Conservation (phyloP, 2,797 vertebrate species). For the Phoeniculus purpureus region DNA sequence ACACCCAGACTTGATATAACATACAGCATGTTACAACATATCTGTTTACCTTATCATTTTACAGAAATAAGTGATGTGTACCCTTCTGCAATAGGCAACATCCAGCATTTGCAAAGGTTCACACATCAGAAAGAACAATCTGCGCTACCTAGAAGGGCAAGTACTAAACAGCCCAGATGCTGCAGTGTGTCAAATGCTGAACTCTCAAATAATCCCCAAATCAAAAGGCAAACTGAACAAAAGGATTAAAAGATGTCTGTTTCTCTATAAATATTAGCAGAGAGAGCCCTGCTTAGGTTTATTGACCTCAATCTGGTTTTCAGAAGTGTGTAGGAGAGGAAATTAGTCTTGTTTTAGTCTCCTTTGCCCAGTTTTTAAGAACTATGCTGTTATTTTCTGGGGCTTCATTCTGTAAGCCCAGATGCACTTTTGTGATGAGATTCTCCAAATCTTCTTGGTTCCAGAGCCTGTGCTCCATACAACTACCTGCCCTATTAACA, state of each 20-base stretch:
- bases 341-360: neutral
- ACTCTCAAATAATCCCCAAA: neutral
- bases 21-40: neutral
- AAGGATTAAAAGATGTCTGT: too few species aligned
- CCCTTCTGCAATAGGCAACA: neutral
- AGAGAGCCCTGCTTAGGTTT: neutral
- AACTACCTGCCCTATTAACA: slow-evolving; percentile 6
- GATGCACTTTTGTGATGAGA: neutral
- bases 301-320: neutral
- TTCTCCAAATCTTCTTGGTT: neutral
- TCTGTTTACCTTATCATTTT: neutral
- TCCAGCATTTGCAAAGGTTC: neutral
- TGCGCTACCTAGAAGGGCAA: neutral
- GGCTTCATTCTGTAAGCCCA: neutral
- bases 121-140: neutral
- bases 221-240: neutral
- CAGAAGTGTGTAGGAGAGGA: neutral
- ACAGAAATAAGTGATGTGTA: accelerated
- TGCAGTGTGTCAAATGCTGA: neutral
- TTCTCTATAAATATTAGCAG: neutral
- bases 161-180: neutral
- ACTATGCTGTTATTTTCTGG: neutral
- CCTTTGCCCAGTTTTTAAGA: neutral
- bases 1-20: neutral
- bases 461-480: neutral